Conservation (phyloP, 2,797 vertebrate species). For the Poeciliopsis gracilis region DNA sequence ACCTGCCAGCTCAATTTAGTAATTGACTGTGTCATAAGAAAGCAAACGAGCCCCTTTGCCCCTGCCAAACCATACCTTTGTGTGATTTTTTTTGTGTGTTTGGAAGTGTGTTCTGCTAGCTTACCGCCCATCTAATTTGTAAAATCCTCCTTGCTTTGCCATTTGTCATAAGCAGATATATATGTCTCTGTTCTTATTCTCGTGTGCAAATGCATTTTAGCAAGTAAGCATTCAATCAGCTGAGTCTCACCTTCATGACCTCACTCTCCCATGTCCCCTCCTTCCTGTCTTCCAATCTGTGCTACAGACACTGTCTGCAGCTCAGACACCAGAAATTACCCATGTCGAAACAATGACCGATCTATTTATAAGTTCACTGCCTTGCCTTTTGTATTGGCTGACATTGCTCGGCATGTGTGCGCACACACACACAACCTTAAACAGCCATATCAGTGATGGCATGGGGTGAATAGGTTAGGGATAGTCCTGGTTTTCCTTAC, state of each 20-base stretch:
- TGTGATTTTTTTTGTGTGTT: slow-evolving; percentile 19
- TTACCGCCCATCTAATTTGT: slow-evolving; percentile 16
- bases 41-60: slow-evolving; percentile 88
- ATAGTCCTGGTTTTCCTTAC: slow-evolving; percentile 59
- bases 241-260: slow-evolving; percentile 81
- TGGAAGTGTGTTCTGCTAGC: background rate
- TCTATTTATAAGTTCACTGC: slow-evolving; percentile 75
- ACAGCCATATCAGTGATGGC: slow-evolving; percentile 27
- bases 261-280: slow-evolving; percentile 46
- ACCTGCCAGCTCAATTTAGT: slow-evolving; percentile 84
- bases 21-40: slow-evolving; percentile 92
- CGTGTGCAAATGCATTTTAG: slow-evolving; percentile 14
- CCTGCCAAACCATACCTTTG: slow-evolving; percentile 44
- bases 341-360: slow-evolving; percentile 74
- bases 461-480: slow-evolving; percentile 36
- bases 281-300: slow-evolving; percentile 23
- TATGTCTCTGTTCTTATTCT: background rate
- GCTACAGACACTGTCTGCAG: slow-evolving; percentile 57
- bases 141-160: slow-evolving; percentile 24
- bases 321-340: slow-evolving; percentile 74
- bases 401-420: slow-evolving; percentile 32
- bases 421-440: slow-evolving; percentile 11
- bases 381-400: slow-evolving; percentile 66
- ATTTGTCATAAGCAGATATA: background rate
- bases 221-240: slow-evolving; percentile 74